These are phyloP conservation scores for Sialis fuliginosa DNA, from an alignment of 2,888 invertebrate genomes.

Conservation along the genomic window DNA sequence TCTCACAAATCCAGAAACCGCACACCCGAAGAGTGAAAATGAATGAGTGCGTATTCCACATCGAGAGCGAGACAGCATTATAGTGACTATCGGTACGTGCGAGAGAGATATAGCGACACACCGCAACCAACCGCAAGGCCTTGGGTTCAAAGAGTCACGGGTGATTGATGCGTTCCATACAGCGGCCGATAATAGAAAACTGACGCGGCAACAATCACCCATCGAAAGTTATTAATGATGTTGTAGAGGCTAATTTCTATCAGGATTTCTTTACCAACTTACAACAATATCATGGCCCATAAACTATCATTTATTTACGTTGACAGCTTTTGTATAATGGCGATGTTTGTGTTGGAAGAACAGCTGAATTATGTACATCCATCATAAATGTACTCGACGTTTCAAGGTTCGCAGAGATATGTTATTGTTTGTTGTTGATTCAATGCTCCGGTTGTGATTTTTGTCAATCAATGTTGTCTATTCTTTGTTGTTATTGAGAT, in stretches of 20 bases:
- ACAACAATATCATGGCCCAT: background rate
- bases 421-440: no score
- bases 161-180: background rate
- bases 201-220: constrained; percentile 25
- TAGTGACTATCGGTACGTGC: background rate
- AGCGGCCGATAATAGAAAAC: constrained; percentile 24
- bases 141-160: background rate
- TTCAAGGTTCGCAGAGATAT: background rate
- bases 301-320: constrained; percentile 3
- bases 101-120: background rate
- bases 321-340: constrained; percentile 2
- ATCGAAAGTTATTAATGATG: constrained; percentile 27
- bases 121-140: background rate
- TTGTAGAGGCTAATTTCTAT: constrained; percentile 22
- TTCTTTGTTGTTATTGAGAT: no score
- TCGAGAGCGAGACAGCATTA: no score
- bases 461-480: no score
- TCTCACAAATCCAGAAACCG: no score
- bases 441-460: no score
- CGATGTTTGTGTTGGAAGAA: background rate
- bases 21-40: no score
- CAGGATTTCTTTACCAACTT: constrained; percentile 5
- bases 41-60: no score
- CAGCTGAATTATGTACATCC: background rate
- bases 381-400: background rate